Percentiles rank a stretch among this genome's conserved stretches.
Conservation (phyloP, 2,888 invertebrate species). For the Catocala fraxini region DNA sequence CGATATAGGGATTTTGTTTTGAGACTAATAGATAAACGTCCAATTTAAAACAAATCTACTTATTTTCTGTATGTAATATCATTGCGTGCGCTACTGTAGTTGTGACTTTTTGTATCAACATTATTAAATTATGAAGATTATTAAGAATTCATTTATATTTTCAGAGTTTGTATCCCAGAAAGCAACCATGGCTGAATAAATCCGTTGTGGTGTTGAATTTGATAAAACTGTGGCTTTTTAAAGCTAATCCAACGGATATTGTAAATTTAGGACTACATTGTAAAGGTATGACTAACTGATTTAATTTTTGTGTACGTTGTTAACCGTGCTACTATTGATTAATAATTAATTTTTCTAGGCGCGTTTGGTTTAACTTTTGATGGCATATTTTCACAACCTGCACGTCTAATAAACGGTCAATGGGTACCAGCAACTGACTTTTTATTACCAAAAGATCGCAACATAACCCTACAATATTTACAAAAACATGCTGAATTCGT, state of each 20-base stretch:
- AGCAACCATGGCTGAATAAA: conserved; percentile 60
- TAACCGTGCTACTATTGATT: neutral
- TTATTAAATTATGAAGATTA: no score
- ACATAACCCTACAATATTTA: conserved; percentile 71
- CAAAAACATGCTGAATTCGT: conserved; percentile 66
- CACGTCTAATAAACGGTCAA: conserved; percentile 68
- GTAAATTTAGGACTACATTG: conserved; percentile 86
- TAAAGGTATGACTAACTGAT: conserved; percentile 72
- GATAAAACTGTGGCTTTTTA: conserved; percentile 83
- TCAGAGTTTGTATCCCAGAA: conserved; percentile 24
- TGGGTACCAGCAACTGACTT: conserved; percentile 81
- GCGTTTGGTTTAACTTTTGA: conserved; percentile 84
- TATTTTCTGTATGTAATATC: no score
- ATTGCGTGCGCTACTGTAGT: no score
- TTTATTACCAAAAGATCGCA: conserved; percentile 70
- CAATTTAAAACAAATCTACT: no score
- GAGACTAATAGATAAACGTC: no score
- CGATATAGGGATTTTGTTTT: no score
- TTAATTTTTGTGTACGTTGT: neutral
- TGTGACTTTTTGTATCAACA: no score
- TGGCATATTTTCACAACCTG: conserved; percentile 88
- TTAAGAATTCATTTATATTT: conserved; percentile 4
- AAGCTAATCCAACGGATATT: conserved; percentile 71
- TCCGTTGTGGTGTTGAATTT: conserved; percentile 77
- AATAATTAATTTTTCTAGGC: conserved; percentile 64